Evolutionary conservation across 2,888 invertebrate genomes (phyloP).

Genomic region (Vanessa cardui): DNA sequence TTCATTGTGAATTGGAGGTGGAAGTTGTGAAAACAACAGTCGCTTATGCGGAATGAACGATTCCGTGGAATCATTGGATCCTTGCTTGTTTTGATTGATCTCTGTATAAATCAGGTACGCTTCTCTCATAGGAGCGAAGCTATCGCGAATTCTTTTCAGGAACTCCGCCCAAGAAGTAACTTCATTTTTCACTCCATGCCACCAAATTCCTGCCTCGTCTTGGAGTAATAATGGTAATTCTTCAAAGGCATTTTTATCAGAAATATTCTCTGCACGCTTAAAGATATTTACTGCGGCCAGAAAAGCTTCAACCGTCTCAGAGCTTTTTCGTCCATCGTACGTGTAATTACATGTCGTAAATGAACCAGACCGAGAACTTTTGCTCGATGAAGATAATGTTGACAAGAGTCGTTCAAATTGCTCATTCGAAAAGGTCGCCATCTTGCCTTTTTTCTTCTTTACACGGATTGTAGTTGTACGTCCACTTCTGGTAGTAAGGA

Average conservation of each 20-base stretch:
- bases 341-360: conserved; percentile 8
- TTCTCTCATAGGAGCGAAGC: background rate
- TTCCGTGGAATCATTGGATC: background rate
- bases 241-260: background rate
- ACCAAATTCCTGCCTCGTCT: background rate
- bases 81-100: background rate
- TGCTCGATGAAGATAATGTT: background rate
- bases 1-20: conserved; percentile 3
- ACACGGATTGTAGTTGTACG: background rate
- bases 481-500: background rate
- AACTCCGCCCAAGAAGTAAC: background rate
- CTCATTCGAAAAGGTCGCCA: background rate
- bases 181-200: conserved; percentile 10
- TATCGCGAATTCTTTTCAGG: background rate
- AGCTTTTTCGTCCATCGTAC: background rate
- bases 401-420: background rate
- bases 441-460: background rate
- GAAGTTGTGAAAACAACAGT: background rate
- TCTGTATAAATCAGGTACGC: conserved; percentile 1
- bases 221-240: background rate
- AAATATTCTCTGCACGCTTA: background rate
- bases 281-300: background rate
- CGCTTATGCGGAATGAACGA: background rate
- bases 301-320: background rate
- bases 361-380: background rate